Evolutionary conservation across 37 sponge, comb jelly and placozoan genomes (phyloP).

Genomic region (Mnemiopsis leidyi): DNA sequence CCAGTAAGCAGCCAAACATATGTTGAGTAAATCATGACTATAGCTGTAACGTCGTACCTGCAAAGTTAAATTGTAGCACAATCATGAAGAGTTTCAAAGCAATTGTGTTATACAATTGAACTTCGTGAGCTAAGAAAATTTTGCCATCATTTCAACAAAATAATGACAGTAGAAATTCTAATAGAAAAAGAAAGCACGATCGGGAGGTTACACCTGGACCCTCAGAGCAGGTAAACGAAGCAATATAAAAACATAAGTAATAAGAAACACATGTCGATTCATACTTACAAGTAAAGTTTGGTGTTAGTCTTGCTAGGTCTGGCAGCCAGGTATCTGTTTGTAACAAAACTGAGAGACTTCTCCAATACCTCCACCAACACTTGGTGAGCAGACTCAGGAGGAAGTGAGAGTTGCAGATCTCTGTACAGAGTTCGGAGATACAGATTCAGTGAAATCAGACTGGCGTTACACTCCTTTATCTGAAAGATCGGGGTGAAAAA

Average conservation of each 20-base stretch:
- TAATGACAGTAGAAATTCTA: too few species aligned
- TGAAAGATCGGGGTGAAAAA: not conserved
- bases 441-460: slow-evolving; percentile 32
- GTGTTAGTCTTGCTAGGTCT: slow-evolving; percentile 1
- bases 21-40: slow-evolving; percentile 1
- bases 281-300: slow-evolving; percentile 37
- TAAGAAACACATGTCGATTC: too few species aligned
- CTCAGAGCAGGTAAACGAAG: too few species aligned
- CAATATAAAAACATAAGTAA: too few species aligned
- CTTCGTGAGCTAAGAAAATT: too few species aligned
- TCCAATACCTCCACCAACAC: not conserved
- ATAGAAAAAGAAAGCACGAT: too few species aligned
- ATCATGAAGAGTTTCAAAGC: too few species aligned
- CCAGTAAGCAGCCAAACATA: slow-evolving; percentile 16
- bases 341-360: not conserved
- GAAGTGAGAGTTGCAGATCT: not conserved
- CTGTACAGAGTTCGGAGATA: not conserved
- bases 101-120: too few species aligned
- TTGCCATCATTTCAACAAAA: too few species aligned
- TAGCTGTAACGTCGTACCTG: slow-evolving; percentile 45
- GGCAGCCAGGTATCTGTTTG: slow-evolving; percentile 5
- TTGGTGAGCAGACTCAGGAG: not conserved
- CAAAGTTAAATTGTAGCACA: not conserved
- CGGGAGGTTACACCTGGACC: too few species aligned
- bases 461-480: slow-evolving; percentile 24